Percentiles rank a stretch among this genome's conserved stretches.
Evolutionary conservation across 64 coral and sea anemone species (phyloP).

Genomic region (Porites lutea): DNA sequence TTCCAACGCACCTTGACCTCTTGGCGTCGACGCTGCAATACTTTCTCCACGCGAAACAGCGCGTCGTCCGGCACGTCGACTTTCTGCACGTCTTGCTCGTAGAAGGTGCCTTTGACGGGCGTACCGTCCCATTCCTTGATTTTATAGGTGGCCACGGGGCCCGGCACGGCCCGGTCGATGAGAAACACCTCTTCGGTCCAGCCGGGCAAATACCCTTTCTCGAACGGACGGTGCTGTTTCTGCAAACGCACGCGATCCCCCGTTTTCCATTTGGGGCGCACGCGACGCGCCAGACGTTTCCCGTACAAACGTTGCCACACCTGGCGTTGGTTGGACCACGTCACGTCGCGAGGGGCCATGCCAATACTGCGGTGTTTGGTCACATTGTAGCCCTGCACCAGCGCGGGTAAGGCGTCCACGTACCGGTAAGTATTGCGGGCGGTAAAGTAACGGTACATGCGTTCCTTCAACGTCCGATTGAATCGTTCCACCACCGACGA

Average conservation of each 20-base stretch:
- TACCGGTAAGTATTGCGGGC: neutral
- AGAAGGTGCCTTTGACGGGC: neutral
- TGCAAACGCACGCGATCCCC: neutral
- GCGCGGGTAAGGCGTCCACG: neutral
- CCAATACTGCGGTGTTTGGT: neutral
- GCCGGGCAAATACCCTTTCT: neutral
- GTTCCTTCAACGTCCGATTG: neutral
- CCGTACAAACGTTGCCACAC: neutral
- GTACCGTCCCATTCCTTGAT: neutral
- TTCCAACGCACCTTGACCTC: neutral
- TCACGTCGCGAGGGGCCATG: neutral
- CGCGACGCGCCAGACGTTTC: neutral
- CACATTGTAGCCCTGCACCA: neutral
- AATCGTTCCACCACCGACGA: neutral
- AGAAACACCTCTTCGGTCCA: conserved; percentile 9
- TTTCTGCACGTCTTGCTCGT: neutral
- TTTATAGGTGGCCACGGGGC: neutral
- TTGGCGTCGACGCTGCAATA: neutral
- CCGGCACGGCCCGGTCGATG: neutral
- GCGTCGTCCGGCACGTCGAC: neutral
- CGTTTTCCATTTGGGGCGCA: too few relatives aligned
- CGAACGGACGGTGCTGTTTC: neutral
- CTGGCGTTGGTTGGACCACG: neutral
- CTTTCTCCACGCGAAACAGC: neutral
- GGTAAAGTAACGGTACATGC: neutral